These are phyloP conservation scores for Taphrorychus bicolor DNA, from an alignment of 2,888 invertebrate genomes.

Conservation along the genomic window DNA sequence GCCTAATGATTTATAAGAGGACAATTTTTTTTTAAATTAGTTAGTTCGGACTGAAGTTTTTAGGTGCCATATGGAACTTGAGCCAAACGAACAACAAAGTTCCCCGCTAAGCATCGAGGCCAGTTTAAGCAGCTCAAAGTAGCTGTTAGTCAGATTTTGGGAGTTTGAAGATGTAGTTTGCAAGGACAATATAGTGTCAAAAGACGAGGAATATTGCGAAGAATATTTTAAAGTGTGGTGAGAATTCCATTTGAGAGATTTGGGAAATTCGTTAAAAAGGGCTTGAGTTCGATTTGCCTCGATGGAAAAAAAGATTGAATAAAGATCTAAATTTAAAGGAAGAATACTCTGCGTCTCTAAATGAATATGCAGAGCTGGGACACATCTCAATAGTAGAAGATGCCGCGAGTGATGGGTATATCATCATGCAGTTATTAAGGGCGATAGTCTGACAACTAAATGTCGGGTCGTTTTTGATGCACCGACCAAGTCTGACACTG, in stretches of 20 bases:
- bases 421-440: conserved; percentile 11
- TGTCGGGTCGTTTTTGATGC: conserved; percentile 20
- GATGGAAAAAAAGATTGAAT: conserved; percentile 2
- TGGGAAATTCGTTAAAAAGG: conserved; percentile 3
- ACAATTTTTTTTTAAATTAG: too few relatives aligned
- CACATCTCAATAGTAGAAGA: conserved; percentile 13
- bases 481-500: conserved; percentile 10
- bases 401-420: neutral
- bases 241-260: conserved; percentile 13
- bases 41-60: too few relatives aligned
- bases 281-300: conserved; percentile 3
- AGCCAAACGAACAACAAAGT: conserved; percentile 9
- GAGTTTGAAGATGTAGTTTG: neutral
- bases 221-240: conserved; percentile 1
- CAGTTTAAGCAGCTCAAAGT: neutral
- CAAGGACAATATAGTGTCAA: neutral
- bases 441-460: conserved; percentile 24
- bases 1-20: too few relatives aligned
- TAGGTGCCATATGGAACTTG: too few relatives aligned
- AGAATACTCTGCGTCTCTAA: too few relatives aligned
- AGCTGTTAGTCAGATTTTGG: conserved; percentile 10
- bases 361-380: conserved; percentile 6
- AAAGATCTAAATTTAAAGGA: conserved; percentile 12
- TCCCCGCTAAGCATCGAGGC: conserved; percentile 4
- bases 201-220: conserved; percentile 9